A percentile compares a stretch with the other conserved stretches of the same genome.
Conservation (phyloP, 2,113 vertebrate species). For the Dascyllus trimaculatus region DNA sequence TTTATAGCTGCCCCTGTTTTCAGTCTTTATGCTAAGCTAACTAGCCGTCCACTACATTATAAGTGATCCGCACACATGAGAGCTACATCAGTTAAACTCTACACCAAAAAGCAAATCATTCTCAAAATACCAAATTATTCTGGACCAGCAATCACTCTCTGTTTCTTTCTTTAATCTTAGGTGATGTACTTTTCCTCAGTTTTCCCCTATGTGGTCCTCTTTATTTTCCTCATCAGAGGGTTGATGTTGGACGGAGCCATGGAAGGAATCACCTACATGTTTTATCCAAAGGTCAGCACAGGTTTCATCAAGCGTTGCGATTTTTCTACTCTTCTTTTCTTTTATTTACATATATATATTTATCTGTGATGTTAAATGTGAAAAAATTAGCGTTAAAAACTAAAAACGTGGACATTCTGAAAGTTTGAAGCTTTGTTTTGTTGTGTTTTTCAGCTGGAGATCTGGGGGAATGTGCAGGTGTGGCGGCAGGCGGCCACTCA, state of each 20-base stretch:
- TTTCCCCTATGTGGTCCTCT: conserved; percentile 84
- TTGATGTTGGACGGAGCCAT: conserved; percentile 84
- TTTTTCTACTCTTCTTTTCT: background rate
- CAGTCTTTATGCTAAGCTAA: background rate
- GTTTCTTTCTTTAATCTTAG: conserved; percentile 51
- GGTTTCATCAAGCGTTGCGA: background rate
- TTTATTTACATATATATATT: background rate
- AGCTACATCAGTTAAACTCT: background rate
- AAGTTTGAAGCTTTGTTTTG: background rate
- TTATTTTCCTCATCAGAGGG: conserved; percentile 88
- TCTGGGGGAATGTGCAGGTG: conserved; percentile 94
- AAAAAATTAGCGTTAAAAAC: background rate
- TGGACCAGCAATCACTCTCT: conserved; percentile 2
- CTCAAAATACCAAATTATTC: background rate
- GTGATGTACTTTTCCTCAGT: conserved; percentile 87
- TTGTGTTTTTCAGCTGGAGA: conserved; percentile 87
- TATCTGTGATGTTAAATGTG: no score
- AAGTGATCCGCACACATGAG: background rate
- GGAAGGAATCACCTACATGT: conserved; percentile 86
- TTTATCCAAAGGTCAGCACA: conserved; percentile 84
- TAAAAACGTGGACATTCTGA: background rate
- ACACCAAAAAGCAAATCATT: background rate
- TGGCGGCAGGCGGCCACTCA: conserved; percentile 98
- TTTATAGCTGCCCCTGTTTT: no score
- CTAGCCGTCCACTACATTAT: background rate